phyloP scores from a whole-genome alignment of 2,113 vertebrate species.

The Xerus inauris region DNA sequence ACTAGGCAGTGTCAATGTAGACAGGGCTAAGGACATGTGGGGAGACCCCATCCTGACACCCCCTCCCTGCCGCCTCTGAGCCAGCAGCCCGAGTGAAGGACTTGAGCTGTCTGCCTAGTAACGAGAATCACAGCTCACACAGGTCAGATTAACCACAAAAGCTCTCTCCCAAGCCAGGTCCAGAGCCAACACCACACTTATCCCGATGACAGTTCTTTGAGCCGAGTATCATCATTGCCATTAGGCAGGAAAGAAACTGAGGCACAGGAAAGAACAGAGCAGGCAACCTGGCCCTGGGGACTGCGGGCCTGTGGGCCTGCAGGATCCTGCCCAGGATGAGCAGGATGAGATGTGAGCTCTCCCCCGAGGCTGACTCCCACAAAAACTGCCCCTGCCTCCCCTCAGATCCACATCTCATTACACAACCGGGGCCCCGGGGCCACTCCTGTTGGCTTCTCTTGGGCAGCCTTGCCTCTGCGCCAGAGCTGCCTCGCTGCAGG shows the following conservation, averaged over 20 bases:
- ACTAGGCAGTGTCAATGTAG: neutral
- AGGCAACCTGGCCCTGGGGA: neutral
- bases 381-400: rapidly evolving
- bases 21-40: neutral
- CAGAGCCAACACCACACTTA: rapidly evolving
- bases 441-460: rapidly evolving
- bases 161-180: neutral
- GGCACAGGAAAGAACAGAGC: neutral
- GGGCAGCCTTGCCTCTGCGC: neutral
- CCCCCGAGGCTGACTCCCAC: neutral
- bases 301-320: neutral
- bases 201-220: rapidly evolving
- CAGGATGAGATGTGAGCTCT: neutral
- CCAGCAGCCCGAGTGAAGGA: neutral
- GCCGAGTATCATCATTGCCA: rapidly evolving
- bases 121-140: neutral
- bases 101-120: neutral
- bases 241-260: neutral
- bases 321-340: rapidly evolving
- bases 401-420: too few species aligned
- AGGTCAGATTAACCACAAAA: neutral
- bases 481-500: rapidly evolving
- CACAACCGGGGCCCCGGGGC: too few species aligned
- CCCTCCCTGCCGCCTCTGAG: neutral
- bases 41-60: neutral